Base-by-base conservation (phyloP, 1,140 invertebrate species). In the Bombus haemorrhoidalis region DNA sequence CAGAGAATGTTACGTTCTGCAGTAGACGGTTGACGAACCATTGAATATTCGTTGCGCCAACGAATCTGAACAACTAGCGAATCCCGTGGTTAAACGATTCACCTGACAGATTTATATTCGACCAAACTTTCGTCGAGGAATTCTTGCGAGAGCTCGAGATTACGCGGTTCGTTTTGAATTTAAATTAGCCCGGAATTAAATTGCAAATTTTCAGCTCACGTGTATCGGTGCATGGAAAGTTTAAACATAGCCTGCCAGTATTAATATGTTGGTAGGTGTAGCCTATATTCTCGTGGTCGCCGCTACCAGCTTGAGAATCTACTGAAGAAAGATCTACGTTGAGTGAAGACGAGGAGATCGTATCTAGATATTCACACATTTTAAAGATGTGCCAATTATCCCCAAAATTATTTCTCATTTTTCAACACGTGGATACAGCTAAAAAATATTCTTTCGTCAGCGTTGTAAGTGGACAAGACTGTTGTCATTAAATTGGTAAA, bases 131-230 rank as follows among this genome's bases (percentile, higher is more conserved):
- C 13, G 15, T 12, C 39, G 39, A 12, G 10, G 13, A 28, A 39
- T 62, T 28, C 39, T 53, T 28, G 18, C 34, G 28, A n/a, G n/a
- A 32, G 1, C 37, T 18, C 64, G 64, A 22, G 34, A 68, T 34
- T 34, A 2, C 28, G 41, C 15, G 28, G 32, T 22, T 53, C 32
- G 72, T 25, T 66, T 39, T 77, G 43, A 69, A 83, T 77, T 57
- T 64, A 66, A 83, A 77, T 69, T n/a, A 83, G 81, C 41, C 4
- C 5, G n/a, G 53, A 68, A 83, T 83, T 83, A 83, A 83, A 83
- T 83, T 83, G 73, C 73, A 83, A 77, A 83, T 83, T 68, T 69
- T 34, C 22, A 5, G 43, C 32, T 22, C 68, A 59, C 39, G 69
- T 15, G 32, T 69, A 77, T 68, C 15, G 34, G 41, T 18, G 39